Evolutionary conservation across 1,140 invertebrate genomes (phyloP), one percentile per base, ranked within the genome.

Genomic region (Vollenhovia emeryi): DNA sequence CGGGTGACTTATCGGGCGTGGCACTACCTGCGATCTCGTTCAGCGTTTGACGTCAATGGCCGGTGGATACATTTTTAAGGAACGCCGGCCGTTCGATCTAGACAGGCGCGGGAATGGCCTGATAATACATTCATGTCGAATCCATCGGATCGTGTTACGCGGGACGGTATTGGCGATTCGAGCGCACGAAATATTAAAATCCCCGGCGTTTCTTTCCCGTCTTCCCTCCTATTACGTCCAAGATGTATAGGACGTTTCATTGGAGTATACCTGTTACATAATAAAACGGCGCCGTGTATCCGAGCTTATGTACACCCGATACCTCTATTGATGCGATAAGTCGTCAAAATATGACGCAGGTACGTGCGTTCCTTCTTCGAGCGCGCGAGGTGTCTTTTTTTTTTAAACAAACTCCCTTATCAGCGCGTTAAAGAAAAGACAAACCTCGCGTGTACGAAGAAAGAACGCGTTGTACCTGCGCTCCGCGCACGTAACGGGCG

Each of bases 1-100:
- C 66, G 71, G 11, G 24, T 80, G 78, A 80, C 78, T 80, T 80
- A 71, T 71, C 78, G 78, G 78, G 78, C 48, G 78, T 80, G 78
- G 78, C 78, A 71, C 64, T 55, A 80, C 48, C 36, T 71, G 78
- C 64, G 78, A 80, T 80, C 86, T 84, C 64, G 64, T 64, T 75
- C 57, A 45, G 66, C 86, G 83, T 68, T 88, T 88, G 86, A 89
- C 87, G 87, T 89, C 87, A 89, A 73, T 59, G 24, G 74, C 18
- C 27, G 33, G 55, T 76, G 55, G 86, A 91, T 79, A 73, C 88
- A 86, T 83, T 82, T 80, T 88, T 86, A 78, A 84, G 24, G 66
- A 52, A 43, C 50, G 64, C 69, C 60, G 21, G n/a, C 80, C 86
- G 68, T 84, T 78, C 84, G 66, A 78, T 74, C 88, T 76, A 80